Evolutionary conservation across 2,113 vertebrate species (phyloP), one percentile per base, ranked within the genome.

Genomic region (Melanerpes aurifrons): DNA sequence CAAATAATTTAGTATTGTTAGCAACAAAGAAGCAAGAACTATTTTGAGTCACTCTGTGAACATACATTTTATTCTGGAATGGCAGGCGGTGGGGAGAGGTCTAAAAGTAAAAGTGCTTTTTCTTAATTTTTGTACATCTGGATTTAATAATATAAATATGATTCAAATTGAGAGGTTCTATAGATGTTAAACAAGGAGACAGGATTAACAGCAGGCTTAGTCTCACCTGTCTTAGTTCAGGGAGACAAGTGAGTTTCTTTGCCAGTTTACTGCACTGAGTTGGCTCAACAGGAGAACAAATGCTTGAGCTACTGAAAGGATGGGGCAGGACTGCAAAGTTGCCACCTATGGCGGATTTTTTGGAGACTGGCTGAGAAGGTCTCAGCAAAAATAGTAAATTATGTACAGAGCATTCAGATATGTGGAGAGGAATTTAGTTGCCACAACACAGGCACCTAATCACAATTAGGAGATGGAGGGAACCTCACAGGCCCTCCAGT

Each of bases 221-320:
- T 14, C 13, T 77, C 17, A 75, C 64, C 56, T 59, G 80, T 90
- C 85, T 87, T 71, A 48, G 43, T 48, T 91, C 72, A 57, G 61
- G 32, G 17, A 82, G 47, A 70, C 72, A 87, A n/a, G 16, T 31
- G 48, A 47, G 43, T 22, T 89, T 56, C 75, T 86, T 37, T 87
- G 79, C 73, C 69, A 83, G 87, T 61, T 85, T 64, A 74, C 32
- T 12, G 53, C 87, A 69, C 57, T 88, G 75, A 81, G 14, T 5
- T 92, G 71, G 87, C 71, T 87, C 85, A 47, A 31, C 0, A 12
- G 84, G 53, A 21, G 21, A 95, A 90, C 50, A 94, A 93, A 91
- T 5, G 43, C 68, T 76, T 2, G 10, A 85, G 75, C 68, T 76
- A 56, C 29, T 74, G 67, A 43, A 89, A 86, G 59, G 84, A 87